Percentiles rank a stretch among this genome's conserved stretches.
These are phyloP conservation scores for Saguinus midas DNA, from an alignment of 2,113 vertebrate genomes.

Conservation along the genomic window DNA sequence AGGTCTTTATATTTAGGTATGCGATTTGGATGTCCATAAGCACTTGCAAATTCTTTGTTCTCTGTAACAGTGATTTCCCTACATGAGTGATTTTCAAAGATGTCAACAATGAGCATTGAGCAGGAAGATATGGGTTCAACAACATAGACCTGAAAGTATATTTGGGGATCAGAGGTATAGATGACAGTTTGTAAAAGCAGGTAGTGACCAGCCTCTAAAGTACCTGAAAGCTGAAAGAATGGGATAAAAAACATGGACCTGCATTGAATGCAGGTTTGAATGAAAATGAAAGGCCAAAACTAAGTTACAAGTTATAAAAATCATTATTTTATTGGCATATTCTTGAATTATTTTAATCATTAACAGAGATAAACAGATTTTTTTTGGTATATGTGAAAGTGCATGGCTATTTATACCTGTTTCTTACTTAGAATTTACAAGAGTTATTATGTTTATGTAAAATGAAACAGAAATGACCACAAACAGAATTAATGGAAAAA, in stretches of 20 bases:
- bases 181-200: not conserved
- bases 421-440: conserved; percentile 20
- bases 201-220: not conserved
- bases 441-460: not conserved
- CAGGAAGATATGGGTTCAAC: not conserved
- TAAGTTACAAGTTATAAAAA: conserved; percentile 1
- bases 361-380: not conserved
- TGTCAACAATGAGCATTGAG: not conserved
- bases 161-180: not conserved
- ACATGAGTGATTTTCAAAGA: not conserved
- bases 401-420: conserved; percentile 2
- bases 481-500: conserved; percentile 34
- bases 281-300: not conserved
- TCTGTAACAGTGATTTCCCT: not conserved
- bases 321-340: not conserved
- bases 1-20: not conserved
- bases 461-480: conserved; percentile 34
- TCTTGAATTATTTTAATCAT: not conserved
- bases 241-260: not conserved
- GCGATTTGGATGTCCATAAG: not conserved
- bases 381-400: not conserved
- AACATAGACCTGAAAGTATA: not conserved
- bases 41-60: not conserved
- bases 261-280: not conserved
- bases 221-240: not conserved